Evolutionary conservation across 2,888 invertebrate species (phyloP).

Genomic region (Synergus itoensis): DNA sequence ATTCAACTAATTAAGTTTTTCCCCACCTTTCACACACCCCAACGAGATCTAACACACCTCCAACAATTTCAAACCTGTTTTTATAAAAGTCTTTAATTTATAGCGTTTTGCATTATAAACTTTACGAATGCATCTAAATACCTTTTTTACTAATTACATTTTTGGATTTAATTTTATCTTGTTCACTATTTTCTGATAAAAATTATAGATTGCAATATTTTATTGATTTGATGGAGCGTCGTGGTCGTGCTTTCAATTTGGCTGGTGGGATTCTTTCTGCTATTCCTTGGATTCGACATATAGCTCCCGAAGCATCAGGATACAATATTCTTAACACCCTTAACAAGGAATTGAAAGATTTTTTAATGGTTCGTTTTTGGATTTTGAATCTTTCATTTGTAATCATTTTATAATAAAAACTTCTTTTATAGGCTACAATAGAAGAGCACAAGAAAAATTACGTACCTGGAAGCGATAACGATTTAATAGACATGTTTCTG

Average conservation of each 20-base stretch:
- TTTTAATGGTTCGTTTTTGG: constrained; percentile 78
- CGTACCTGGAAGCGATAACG: constrained; percentile 77
- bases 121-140: no score
- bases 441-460: constrained; percentile 80
- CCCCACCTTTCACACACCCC: no score
- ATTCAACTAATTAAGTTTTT: no score
- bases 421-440: constrained; percentile 78
- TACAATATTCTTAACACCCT: constrained; percentile 81
- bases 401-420: no score
- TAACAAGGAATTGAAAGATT: constrained; percentile 80
- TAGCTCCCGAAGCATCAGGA: constrained; percentile 82
- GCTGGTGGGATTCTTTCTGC: constrained; percentile 81
- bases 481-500: constrained; percentile 83
- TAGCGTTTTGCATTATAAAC: no score
- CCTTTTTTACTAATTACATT: no score
- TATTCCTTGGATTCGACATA: constrained; percentile 82
- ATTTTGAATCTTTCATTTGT: constrained; percentile 36
- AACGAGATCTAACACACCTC: no score
- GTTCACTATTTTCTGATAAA: background rate
- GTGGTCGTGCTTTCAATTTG: constrained; percentile 77
- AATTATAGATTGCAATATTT: constrained; percentile 64
- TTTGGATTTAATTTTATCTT: no score
- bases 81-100: no score
- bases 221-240: constrained; percentile 67
- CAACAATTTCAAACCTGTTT: no score